These are phyloP conservation scores for Holotrichia oblita DNA, from an alignment of 1,140 invertebrate species.

Conservation along the genomic window DNA sequence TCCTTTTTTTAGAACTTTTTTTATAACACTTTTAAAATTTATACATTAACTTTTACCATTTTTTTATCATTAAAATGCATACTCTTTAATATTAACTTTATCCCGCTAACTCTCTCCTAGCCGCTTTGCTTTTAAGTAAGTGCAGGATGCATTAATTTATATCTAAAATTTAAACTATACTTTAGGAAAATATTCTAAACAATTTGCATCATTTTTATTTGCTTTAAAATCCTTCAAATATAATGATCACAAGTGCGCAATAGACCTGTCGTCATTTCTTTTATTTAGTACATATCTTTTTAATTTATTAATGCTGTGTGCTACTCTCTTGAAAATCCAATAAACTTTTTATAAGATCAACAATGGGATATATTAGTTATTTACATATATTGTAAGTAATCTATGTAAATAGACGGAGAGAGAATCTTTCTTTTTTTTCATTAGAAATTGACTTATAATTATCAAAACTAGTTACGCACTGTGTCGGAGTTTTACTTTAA, in stretches of 20 bases:
- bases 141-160: too few relatives aligned
- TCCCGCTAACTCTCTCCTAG: too few relatives aligned
- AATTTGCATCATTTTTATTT: slow-evolving; percentile 23
- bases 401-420: slow-evolving; percentile 56
- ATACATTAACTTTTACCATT: neutral
- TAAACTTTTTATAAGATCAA: slow-evolving; percentile 59
- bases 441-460: slow-evolving; percentile 56
- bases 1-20: neutral
- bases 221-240: slow-evolving; percentile 35
- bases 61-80: too few relatives aligned
- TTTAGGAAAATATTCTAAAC: slow-evolving; percentile 54
- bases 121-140: too few relatives aligned
- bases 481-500: slow-evolving; percentile 3
- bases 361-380: slow-evolving; percentile 55
- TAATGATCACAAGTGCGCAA: slow-evolving; percentile 46
- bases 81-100: too few relatives aligned
- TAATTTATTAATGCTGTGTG: slow-evolving; percentile 17
- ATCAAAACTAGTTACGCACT: slow-evolving; percentile 33
- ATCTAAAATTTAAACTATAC: neutral
- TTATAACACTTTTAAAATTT: neutral
- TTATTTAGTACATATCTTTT: neutral
- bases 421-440: slow-evolving; percentile 44
- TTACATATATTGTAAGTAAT: slow-evolving; percentile 43
- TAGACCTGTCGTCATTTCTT: slow-evolving; percentile 30
- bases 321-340: slow-evolving; percentile 48